Evolutionary conservation across 2,797 vertebrate genomes (phyloP).

Genomic region (Corythornis leucogaster): DNA sequence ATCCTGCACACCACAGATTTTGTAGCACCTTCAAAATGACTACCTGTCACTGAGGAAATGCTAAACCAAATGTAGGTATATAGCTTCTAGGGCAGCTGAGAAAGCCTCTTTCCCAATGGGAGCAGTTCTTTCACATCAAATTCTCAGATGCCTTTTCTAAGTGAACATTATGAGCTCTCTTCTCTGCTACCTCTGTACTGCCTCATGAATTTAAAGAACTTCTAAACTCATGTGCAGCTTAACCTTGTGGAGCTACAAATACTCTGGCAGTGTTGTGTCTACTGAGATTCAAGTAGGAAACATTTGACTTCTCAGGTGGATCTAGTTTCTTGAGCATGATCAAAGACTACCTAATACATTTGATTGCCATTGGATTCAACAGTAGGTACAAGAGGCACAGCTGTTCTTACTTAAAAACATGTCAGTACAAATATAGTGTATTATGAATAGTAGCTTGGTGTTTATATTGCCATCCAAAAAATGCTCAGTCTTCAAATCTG

Average conservation of each 20-base stretch:
- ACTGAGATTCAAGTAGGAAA: not conserved
- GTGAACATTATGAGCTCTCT: not conserved
- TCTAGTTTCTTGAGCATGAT: not conserved
- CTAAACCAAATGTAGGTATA: not conserved
- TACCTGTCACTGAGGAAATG: not conserved
- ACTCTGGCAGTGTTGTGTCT: not conserved
- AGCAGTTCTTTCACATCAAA: not conserved
- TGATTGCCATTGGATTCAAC: not conserved
- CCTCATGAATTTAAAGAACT: not conserved
- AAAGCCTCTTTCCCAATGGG: not conserved
- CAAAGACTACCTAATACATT: not conserved
- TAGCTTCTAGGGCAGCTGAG: not conserved
- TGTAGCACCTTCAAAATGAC: not conserved
- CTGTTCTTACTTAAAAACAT: conserved; percentile 19
- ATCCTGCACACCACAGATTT: not conserved
- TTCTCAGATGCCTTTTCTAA: not conserved
- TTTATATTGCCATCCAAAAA: conserved; percentile 9
- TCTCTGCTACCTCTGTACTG: not conserved
- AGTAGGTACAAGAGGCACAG: not conserved
- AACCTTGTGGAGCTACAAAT: not conserved
- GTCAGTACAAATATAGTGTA: not conserved
- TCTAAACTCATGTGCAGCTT: not conserved
- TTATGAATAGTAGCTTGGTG: not conserved
- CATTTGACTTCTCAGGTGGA: not conserved
- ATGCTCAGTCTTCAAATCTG: not conserved